phyloP scores from a whole-genome alignment of 2,797 vertebrate genomes.

The Odontamblyopus rebecca region DNA sequence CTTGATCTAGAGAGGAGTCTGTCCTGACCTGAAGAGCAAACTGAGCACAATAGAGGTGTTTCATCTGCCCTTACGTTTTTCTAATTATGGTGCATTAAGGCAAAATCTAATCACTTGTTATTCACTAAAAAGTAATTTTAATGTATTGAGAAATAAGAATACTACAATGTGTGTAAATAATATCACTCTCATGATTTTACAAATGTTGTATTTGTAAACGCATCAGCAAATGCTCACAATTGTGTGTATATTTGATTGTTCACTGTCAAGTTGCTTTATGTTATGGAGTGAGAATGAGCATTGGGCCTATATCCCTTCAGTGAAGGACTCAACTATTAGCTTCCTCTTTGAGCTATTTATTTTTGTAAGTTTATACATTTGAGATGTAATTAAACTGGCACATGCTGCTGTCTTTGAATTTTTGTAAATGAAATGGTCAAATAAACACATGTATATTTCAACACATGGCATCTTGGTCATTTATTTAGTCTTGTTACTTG shows the following conservation, averaged over 20 bases:
- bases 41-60: slow-evolving; percentile 24
- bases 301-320: slow-evolving; percentile 84
- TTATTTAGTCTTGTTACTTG: not conserved
- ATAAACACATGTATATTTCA: slow-evolving; percentile 71
- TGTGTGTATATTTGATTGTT: slow-evolving; percentile 72
- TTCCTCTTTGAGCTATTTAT: slow-evolving; percentile 88
- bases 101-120: slow-evolving; percentile 21
- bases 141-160: slow-evolving; percentile 41
- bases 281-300: slow-evolving; percentile 65
- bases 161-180: slow-evolving; percentile 44
- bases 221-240: slow-evolving; percentile 44
- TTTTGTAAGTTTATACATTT: slow-evolving; percentile 81
- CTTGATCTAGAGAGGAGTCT: slow-evolving; percentile 17
- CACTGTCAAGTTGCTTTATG: slow-evolving; percentile 75
- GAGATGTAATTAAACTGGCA: slow-evolving; percentile 67
- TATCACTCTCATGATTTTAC: slow-evolving; percentile 48
- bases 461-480: not conserved
- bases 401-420: slow-evolving; percentile 75
- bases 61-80: slow-evolving; percentile 29
- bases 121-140: slow-evolving; percentile 32
- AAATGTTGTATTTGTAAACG: slow-evolving; percentile 45
- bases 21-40: slow-evolving; percentile 18
- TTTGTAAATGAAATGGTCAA: slow-evolving; percentile 64
- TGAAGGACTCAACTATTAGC: slow-evolving; percentile 86
- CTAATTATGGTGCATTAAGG: slow-evolving; percentile 21